Percentiles rank a stretch among this genome's conserved stretches.
Conservation (phyloP, 1,140 invertebrate species). For the Drosophila sp. region DNA sequence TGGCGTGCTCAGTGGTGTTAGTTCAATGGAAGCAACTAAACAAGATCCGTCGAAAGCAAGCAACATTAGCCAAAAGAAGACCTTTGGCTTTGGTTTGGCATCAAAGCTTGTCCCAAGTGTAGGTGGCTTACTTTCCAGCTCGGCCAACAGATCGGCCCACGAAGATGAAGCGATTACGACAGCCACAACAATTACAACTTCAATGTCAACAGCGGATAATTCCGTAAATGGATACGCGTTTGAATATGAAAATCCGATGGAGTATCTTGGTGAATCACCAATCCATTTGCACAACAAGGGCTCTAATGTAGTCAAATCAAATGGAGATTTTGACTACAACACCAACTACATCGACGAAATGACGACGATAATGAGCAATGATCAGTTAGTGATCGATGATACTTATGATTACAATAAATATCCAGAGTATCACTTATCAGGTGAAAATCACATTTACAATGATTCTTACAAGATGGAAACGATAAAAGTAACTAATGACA, state of each 20-base stretch:
- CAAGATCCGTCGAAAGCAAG: slow-evolving; percentile 1
- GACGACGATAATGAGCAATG: slow-evolving; percentile 4
- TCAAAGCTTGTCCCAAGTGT: slow-evolving; percentile 78
- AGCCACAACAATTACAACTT: slow-evolving; percentile 1
- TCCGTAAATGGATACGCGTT: slow-evolving; percentile 1
- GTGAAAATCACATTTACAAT: slow-evolving; percentile 6
- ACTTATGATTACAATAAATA: slow-evolving; percentile 53
- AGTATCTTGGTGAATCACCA: neutral
- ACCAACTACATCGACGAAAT: slow-evolving; percentile 14
- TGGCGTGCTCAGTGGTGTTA: slow-evolving; percentile 68
- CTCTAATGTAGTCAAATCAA: too few relatives aligned
- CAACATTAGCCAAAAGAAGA: slow-evolving; percentile 48
- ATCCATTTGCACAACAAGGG: neutral
- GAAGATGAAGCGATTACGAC: slow-evolving; percentile 7
- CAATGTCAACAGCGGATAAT: neutral
- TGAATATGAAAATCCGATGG: neutral
- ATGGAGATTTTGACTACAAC: slow-evolving; percentile 14
- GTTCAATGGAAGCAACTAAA: slow-evolving; percentile 33
- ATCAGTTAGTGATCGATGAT: slow-evolving; percentile 13
- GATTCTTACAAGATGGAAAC: slow-evolving; percentile 3
- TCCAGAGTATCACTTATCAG: neutral
- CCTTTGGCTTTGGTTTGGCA: slow-evolving; percentile 72
- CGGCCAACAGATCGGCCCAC: slow-evolving; percentile 18
- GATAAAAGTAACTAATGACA: slow-evolving; percentile 1
- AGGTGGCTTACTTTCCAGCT: slow-evolving; percentile 53